These are phyloP conservation scores for Vulpes lagopus DNA, from an alignment of 2,113 vertebrate genomes.

Conservation along the genomic window DNA sequence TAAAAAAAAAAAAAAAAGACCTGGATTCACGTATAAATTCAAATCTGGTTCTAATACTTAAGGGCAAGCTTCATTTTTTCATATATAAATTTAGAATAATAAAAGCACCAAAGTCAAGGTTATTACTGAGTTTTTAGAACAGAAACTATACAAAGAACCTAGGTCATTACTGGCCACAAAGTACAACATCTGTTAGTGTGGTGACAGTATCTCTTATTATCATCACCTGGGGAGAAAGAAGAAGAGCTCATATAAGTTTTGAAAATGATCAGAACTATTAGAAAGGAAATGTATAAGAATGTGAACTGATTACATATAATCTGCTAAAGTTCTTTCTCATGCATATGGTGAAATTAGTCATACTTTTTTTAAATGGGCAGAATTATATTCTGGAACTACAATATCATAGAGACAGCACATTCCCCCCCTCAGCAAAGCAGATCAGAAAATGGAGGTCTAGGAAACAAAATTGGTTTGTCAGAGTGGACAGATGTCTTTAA, in stretches of 20 bases:
- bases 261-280: constrained; percentile 14
- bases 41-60: background rate
- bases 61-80: background rate
- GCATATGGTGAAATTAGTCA: background rate
- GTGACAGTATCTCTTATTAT: background rate
- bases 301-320: background rate
- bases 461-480: background rate
- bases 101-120: background rate
- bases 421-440: background rate
- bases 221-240: background rate
- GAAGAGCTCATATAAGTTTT: background rate
- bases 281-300: background rate
- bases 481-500: background rate
- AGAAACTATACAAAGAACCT: background rate
- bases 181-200: background rate
- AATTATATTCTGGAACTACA: background rate
- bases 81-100: background rate
- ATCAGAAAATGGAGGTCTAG: background rate
- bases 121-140: background rate
- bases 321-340: background rate
- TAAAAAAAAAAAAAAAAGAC: background rate
- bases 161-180: background rate
- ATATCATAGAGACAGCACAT: background rate
- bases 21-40: background rate
- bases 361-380: background rate